phyloP scores from a whole-genome alignment of 2,888 invertebrate genomes.

The Pristionchus arcanus region DNA sequence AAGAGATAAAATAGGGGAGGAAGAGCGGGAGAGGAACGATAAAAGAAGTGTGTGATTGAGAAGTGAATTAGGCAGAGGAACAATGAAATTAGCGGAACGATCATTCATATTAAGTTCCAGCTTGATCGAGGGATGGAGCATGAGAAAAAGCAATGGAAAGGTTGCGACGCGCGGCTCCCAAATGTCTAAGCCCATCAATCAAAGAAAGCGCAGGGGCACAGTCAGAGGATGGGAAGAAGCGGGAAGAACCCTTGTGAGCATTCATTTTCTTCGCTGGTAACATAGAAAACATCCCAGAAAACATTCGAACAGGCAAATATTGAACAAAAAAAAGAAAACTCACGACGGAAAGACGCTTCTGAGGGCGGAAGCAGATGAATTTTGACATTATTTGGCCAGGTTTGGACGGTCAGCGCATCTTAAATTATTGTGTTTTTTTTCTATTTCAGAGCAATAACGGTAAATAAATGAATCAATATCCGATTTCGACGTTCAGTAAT shows the following conservation, averaged over 20 bases:
- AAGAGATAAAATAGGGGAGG: constrained; percentile 39
- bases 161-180: background rate
- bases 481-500: no score
- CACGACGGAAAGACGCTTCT: constrained; percentile 46
- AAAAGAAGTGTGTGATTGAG: background rate
- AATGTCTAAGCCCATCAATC: constrained; percentile 44
- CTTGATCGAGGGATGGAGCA: no score
- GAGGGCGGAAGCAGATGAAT: constrained; percentile 30
- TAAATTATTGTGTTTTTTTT: background rate
- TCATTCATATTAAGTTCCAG: background rate
- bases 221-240: background rate
- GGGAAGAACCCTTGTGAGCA: background rate
- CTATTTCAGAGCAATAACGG: no score
- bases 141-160: background rate
- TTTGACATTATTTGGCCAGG: background rate
- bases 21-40: constrained; percentile 24
- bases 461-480: no score
- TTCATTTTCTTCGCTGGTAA: background rate
- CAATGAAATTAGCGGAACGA: constrained; percentile 1
- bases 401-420: constrained; percentile 14
- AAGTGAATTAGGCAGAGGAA: background rate
- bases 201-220: constrained; percentile 5
- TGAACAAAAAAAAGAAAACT: background rate
- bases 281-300: no score
- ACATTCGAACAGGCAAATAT: background rate